A percentile compares a stretch with the other conserved stretches of the same genome.
These are phyloP conservation scores for Melanogrammus aeglefinus DNA, from an alignment of 2,797 vertebrate species.

Conservation along the genomic window DNA sequence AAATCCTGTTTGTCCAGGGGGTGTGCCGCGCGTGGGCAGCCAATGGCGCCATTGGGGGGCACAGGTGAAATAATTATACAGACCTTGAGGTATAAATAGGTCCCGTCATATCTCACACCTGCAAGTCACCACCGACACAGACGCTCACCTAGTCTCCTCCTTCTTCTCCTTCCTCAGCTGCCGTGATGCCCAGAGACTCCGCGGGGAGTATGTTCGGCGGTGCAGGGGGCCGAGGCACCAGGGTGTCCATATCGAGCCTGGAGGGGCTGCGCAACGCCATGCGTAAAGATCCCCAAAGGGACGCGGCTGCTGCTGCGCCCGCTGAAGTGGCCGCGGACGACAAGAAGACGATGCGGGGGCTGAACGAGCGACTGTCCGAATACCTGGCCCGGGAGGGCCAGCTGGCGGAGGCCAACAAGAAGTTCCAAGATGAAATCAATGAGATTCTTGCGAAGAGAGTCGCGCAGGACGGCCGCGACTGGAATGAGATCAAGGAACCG, in stretches of 20 bases:
- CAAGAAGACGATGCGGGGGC: slow-evolving; percentile 64
- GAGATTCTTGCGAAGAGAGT: slow-evolving; percentile 57
- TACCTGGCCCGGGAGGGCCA: slow-evolving; percentile 64
- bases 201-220: slow-evolving; percentile 63
- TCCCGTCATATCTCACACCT: slow-evolving; percentile 6
- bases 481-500: slow-evolving; percentile 69
- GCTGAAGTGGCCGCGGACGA: slow-evolving; percentile 39
- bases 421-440: slow-evolving; percentile 63
- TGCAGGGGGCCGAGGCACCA: slow-evolving; percentile 54
- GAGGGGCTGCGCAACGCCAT: slow-evolving; percentile 57
- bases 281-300: slow-evolving; percentile 46
- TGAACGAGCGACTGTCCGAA: slow-evolving; percentile 69
- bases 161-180: not conserved
- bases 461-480: slow-evolving; percentile 56
- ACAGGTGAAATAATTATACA: slow-evolving; percentile 35
- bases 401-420: slow-evolving; percentile 65
- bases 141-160: no score
- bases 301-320: accelerated
- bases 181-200: slow-evolving; percentile 45
- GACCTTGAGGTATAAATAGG: slow-evolving; percentile 44
- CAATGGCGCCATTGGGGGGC: slow-evolving; percentile 32
- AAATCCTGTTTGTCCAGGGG: slow-evolving; percentile 27
- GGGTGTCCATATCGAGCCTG: slow-evolving; percentile 56
- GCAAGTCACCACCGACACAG: not conserved
- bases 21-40: slow-evolving; percentile 15